Evolutionary conservation across 2,888 invertebrate species (phyloP).

Genomic region (Acrobasis suavella): DNA sequence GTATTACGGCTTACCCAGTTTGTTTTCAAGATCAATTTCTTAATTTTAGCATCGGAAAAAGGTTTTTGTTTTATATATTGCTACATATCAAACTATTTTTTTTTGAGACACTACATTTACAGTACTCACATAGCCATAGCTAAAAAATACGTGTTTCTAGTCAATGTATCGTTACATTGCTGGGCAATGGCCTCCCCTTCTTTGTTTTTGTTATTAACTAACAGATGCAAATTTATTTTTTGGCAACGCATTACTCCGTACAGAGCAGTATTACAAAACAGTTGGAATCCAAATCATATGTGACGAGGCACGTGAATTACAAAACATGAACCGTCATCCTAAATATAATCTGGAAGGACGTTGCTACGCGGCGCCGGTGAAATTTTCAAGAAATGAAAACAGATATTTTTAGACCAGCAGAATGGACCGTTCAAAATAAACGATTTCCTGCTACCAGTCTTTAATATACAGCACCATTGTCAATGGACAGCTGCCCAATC

Average conservation of each 20-base stretch:
- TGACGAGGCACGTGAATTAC: conserved; percentile 1
- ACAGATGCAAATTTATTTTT: conserved; percentile 8
- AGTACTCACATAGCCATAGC: too few species aligned
- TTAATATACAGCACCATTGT: conserved; percentile 23
- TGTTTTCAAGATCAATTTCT: conserved; percentile 4
- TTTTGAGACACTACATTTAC: too few species aligned
- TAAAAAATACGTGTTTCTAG: too few species aligned
- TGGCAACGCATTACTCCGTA: conserved; percentile 23
- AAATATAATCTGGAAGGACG: conserved; percentile 34
- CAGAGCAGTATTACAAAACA: neutral
- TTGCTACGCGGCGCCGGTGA: conserved; percentile 42
- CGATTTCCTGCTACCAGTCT: conserved; percentile 49
- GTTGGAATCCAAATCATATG: neutral
- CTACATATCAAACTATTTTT: too few species aligned
- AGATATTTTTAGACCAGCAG: conserved; percentile 49
- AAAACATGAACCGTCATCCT: conserved; percentile 32
- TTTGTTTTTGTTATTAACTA: too few species aligned
- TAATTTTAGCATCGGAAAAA: neutral
- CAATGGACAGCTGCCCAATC: conserved; percentile 17
- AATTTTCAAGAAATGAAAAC: conserved; percentile 47
- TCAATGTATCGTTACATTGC: too few species aligned
- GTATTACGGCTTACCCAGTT: conserved; percentile 25
- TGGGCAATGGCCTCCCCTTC: too few species aligned
- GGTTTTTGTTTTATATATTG: neutral
- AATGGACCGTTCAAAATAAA: conserved; percentile 51